Base-by-base conservation (phyloP, 2,888 invertebrate species). In the Euzophera pinguis region DNA sequence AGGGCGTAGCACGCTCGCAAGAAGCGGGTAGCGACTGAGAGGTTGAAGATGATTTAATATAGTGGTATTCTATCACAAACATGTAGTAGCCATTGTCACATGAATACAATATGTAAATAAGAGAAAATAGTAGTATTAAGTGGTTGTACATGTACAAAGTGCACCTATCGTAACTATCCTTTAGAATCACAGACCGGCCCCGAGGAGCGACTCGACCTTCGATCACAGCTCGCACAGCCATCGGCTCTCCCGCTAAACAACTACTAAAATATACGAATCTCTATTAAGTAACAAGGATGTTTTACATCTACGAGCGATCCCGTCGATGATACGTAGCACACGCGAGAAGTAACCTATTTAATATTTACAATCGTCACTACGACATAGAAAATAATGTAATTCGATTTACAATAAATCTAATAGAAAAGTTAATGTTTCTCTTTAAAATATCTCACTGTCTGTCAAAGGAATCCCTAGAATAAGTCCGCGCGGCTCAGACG, bases 391-490 rank as follows among this genome's bases (percentile, higher is more conserved):
- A 67, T 57, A 60, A 48, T 55, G 38, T 52, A 55, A 51, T 51
- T 51, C 43, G 34, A 54, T 39, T 39, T 14, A 5, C 39, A 39
- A 56, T 60, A 61, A 60, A 58, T 60, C 61, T 59, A 64, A 64
- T 58, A 62, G 67, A 63, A 50, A 52, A 7, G 13, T 27, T 59
- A 57, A 59, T 68, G 59, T 3, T 65, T 57, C 58, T 60, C 60
- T 67, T 54, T 55, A 59, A 66, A 68, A 69, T 73, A 75, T 70
- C 69, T 71, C 70, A 67, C 67, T 64, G 57, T 57, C 47, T 53
- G 59, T 66, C 64, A 63, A 69, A 61, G 60, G 57, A 58, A 62
- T 64, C 61, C 69, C 62, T 55, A 65, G 69, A 67, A 67, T 70
- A 67, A 61, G 12, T 27, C 22, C 16, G 38, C 34, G 55, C 51